These are phyloP conservation scores for Sebastes goodei DNA, from an alignment of 2,797 vertebrate species.

Conservation along the genomic window DNA sequence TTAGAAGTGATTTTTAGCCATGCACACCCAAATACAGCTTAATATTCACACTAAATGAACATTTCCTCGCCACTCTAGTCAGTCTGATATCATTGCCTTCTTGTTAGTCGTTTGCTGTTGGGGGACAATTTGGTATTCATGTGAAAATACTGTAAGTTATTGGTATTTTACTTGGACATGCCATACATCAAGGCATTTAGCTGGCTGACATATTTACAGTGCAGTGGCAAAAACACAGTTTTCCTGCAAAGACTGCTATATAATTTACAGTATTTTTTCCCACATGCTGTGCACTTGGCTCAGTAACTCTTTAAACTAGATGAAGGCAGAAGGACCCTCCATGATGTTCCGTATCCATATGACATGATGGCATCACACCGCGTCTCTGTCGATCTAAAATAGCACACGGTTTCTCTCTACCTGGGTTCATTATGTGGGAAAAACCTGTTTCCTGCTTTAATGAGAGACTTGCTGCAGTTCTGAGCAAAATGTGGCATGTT, in stretches of 20 bases:
- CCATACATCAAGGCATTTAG: neutral
- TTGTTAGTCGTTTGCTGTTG: neutral
- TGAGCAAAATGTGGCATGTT: conserved; percentile 1
- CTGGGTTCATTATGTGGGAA: conserved; percentile 35
- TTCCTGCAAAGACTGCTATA: neutral
- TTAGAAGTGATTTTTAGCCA: neutral
- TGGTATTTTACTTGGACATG: neutral
- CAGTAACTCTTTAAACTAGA: neutral
- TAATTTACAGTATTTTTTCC: neutral
- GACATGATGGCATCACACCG: conserved; percentile 5
- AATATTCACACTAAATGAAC: neutral
- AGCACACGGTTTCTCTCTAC: conserved; percentile 21
- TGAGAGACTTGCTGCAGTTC: conserved; percentile 50
- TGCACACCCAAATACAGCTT: neutral
- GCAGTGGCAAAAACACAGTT: neutral
- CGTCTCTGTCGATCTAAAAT: conserved; percentile 27
- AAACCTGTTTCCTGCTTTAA: conserved; percentile 42
- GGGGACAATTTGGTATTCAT: neutral
- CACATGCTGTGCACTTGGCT: neutral
- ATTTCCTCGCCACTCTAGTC: neutral
- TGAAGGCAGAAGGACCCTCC: neutral
- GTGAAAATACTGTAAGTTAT: neutral
- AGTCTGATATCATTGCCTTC: neutral
- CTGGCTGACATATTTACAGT: neutral
- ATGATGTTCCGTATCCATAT: neutral